Base-by-base conservation (phyloP, 2,113 vertebrate species). In the Agelaius tricolor region DNA sequence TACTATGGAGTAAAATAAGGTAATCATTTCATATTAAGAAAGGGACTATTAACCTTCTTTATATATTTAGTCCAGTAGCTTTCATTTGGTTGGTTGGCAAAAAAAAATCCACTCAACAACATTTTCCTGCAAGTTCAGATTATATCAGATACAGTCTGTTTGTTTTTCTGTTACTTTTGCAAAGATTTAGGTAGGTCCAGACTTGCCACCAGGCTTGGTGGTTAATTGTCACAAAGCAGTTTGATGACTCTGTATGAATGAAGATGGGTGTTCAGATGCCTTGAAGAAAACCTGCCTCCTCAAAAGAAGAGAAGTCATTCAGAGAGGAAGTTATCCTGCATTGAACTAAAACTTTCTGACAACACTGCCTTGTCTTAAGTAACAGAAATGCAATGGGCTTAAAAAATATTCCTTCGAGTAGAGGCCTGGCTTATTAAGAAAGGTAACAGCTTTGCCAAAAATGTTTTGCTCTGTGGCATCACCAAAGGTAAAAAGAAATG, bases 151-250 rank as follows among this genome's bases (percentile, higher is more conserved):
- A 63, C 31, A 73, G 63, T 71, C 92, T 43, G 15, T 66, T 92
- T 62, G 16, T 43, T 69, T 92, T 90, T 87, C 68, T 43, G 65
- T 80, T 81, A 91, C 57, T 69, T 71, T 54, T 31, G 79, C 86
- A 93, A 76, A 59, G 46, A 86, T 96, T 94, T 58, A 46, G 73
- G 52, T 69, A 55, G 68, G 27, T 86, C 96, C 77, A 94, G n/a
- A 71, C 59, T 44, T 54, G 28, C 27, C 83, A 76, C 95, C 74
- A 92, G 35, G 52, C 59, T 59, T 44, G 21, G 13, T 66, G 75
- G 54, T 84, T 79, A 89, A n/a, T 91, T 84, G 65, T 73, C 82
- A 72, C 68, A 81, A 89, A 79, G 67, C 80, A 89, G 19, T 91
- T 91, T 79, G 72, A 72, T 85, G 30, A 66, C 58, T 23, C 66